phyloP scores from a whole-genome alignment of 2,113 vertebrate genomes.

The Cebus imitator region DNA sequence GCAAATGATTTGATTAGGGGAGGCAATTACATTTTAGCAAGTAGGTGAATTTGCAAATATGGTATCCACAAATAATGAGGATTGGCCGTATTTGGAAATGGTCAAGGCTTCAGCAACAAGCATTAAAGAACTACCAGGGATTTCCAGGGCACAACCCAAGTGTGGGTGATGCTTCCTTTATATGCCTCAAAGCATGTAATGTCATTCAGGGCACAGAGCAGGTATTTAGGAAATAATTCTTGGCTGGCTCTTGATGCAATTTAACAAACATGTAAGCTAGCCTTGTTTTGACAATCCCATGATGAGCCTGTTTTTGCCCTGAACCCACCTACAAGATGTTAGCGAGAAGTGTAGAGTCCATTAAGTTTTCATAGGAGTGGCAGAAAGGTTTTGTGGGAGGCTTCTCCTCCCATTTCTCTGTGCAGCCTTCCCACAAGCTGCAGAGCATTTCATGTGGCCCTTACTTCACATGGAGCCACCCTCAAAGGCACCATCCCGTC shows the following conservation, averaged over 20 bases:
- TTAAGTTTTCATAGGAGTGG: neutral
- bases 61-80: neutral
- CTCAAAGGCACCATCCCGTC: neutral
- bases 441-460: rapidly evolving
- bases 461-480: neutral
- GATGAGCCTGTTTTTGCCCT: neutral
- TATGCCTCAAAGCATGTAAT: neutral
- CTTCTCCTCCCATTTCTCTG: neutral
- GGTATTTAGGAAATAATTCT: neutral
- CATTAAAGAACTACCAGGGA: neutral
- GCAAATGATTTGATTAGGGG: neutral
- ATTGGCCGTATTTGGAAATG: neutral
- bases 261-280: neutral
- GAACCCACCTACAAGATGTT: neutral
- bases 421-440: neutral
- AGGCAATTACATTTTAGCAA: neutral
- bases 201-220: neutral
- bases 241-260: neutral
- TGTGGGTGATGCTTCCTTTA: neutral
- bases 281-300: neutral
- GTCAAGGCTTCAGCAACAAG: neutral
- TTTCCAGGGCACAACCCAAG: neutral
- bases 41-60: neutral
- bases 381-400: neutral
- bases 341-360: neutral